phyloP scores from a whole-genome alignment of 2,113 vertebrate species.

The Melanerpes aurifrons region DNA sequence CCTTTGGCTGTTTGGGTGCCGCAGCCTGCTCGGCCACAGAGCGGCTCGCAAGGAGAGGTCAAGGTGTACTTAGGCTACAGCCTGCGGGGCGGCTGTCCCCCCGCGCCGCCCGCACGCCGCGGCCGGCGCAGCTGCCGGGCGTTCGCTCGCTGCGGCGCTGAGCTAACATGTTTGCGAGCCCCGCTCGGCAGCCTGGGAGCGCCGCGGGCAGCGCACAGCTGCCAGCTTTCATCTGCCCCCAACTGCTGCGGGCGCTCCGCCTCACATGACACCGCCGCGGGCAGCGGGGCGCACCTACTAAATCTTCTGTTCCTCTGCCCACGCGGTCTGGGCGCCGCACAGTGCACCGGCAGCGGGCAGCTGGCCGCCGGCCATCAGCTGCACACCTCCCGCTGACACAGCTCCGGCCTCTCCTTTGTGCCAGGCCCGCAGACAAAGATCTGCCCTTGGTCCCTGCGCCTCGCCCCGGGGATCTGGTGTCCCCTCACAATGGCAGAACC shows the following conservation, averaged over 20 bases:
- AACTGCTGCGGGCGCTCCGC: slow-evolving; percentile 13
- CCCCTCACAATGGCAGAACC: background rate
- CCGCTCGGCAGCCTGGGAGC: slow-evolving; percentile 35
- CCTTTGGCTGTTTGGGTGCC: background rate
- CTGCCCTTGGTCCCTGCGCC: background rate
- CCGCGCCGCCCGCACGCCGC: background rate
- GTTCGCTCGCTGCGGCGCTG: slow-evolving; percentile 35
- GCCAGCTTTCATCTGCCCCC: slow-evolving; percentile 74
- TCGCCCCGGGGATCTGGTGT: background rate
- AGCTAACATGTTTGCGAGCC: slow-evolving; percentile 57
- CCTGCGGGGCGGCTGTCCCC: slow-evolving; percentile 27
- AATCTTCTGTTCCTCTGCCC: slow-evolving; percentile 47
- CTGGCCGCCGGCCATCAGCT: slow-evolving; percentile 27
- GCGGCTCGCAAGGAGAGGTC: slow-evolving; percentile 33
- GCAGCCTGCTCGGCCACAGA: background rate
- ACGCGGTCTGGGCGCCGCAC: slow-evolving; percentile 13
- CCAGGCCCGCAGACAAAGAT: background rate
- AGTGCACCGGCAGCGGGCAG: slow-evolving; percentile 24
- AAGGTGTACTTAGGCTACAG: slow-evolving; percentile 28
- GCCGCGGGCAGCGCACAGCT: slow-evolving; percentile 60
- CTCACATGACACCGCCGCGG: slow-evolving; percentile 18
- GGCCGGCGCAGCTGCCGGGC: background rate
- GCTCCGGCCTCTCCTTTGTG: background rate
- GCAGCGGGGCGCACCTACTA: background rate
- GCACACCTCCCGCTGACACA: slow-evolving; percentile 7